Base-by-base conservation (phyloP, 1,140 invertebrate genomes). In the Forficula auricularia region DNA sequence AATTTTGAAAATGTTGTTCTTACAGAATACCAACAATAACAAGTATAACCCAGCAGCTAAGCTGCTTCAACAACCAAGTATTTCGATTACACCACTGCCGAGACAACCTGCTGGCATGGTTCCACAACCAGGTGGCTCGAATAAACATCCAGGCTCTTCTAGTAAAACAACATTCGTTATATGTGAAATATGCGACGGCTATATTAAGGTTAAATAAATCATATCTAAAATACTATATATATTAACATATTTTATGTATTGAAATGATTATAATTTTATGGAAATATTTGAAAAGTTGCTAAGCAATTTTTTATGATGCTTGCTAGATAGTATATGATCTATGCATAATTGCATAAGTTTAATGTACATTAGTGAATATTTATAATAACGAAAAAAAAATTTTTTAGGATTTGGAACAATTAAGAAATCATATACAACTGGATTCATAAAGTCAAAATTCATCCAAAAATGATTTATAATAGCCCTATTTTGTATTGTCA, bases 401-500 rank as follows among this genome's bases (percentile, higher is more conserved):
- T n/a, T 56, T 57, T 7, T 46, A 74, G 70, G 87, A 91, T 63
- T 67, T 91, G 52, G 87, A 91, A 54, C 85, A 90, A 62, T 64
- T 91, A 31, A 66, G 86, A 47, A 90, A 88, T 61, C 88, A 92
- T 56, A 92, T 92, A 87, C 84, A 89, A 54, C n/a, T 90, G 85
- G 84, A 89, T 90, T 56, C 88, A 91, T 57, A 90, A 91, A 73
- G 85, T 91, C 40, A 91, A 91, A 65, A 91, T 91, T 55, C 87
- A 91, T 67, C 87, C 86, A 46, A 91, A 91, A 64, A 91, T 91
- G 87, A 88, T 91, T 47, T 86, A 89, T 57, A 90, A 88, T 62
- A 68, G 86, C 62, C 87, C 89, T 46, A 89, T 89, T 22, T 65
- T 95, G 42, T 94, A 92, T 60, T 95, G 89, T 62, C 87, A 91